Percentiles rank a stretch among this genome's conserved stretches.
These are phyloP conservation scores for Zygaena filipendulae DNA, from an alignment of 2,888 invertebrate genomes.

Conservation along the genomic window DNA sequence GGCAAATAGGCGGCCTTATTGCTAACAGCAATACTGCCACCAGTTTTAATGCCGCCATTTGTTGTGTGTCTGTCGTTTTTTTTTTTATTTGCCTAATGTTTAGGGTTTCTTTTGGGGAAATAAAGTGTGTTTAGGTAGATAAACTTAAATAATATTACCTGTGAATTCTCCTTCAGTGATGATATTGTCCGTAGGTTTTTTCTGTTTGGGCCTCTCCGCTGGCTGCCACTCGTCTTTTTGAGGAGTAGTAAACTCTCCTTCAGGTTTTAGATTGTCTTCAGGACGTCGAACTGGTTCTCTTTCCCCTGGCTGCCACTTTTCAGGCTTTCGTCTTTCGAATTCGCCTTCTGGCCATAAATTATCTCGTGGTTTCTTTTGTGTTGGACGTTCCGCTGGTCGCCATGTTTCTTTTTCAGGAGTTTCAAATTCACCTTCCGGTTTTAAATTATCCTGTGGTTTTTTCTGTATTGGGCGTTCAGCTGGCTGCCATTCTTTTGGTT, in stretches of 20 bases:
- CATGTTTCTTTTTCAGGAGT: slow-evolving; percentile 52
- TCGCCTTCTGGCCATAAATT: slow-evolving; percentile 68
- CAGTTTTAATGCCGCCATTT: no score
- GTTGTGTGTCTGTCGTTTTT: no score
- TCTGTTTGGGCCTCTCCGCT: slow-evolving; percentile 73
- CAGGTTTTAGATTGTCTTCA: slow-evolving; percentile 52
- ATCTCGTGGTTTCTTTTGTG: slow-evolving; percentile 51
- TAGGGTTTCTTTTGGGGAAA: no score
- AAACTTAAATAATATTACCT: slow-evolving; percentile 38
- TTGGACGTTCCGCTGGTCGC: slow-evolving; percentile 48
- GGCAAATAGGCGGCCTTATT: no score
- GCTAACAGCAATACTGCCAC: no score
- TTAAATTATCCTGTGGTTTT: slow-evolving; percentile 58
- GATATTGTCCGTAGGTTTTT: slow-evolving; percentile 73
- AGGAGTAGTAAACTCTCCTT: slow-evolving; percentile 68
- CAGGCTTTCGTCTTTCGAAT: slow-evolving; percentile 41
- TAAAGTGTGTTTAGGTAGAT: neutral
- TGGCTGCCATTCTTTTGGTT: slow-evolving; percentile 41
- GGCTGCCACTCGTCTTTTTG: slow-evolving; percentile 70
- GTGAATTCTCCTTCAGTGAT: slow-evolving; percentile 73
- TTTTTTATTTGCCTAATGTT: no score
- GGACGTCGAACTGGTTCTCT: slow-evolving; percentile 38
- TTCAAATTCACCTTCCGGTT: slow-evolving; percentile 59
- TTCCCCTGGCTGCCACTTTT: slow-evolving; percentile 48
- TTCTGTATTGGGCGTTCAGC: slow-evolving; percentile 56